phyloP scores from a whole-genome alignment of 1,140 invertebrate genomes.

The Chironomus striatipennis region DNA sequence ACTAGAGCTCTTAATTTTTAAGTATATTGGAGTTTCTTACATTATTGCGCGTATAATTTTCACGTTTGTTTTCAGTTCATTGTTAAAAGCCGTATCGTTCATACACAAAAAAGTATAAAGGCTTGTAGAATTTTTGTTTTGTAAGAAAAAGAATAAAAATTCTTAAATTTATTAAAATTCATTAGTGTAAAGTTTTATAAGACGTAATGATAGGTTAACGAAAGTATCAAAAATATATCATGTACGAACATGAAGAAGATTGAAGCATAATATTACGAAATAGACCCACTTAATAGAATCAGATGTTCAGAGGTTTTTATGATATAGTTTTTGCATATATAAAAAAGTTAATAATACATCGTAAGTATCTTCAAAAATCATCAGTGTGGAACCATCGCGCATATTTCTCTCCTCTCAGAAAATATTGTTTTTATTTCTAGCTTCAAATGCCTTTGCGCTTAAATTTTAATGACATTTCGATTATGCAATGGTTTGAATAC shows the following conservation, averaged over 20 bases:
- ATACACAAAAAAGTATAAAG: no score
- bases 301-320: background rate
- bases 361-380: background rate
- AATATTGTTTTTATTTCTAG: background rate
- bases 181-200: no score
- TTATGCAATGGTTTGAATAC: slow-evolving; percentile 8
- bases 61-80: slow-evolving; percentile 6
- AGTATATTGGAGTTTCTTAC: background rate
- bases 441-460: background rate
- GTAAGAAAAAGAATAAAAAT: no score
- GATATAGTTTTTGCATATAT: background rate
- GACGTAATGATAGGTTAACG: no score
- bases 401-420: background rate
- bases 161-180: no score
- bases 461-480: background rate
- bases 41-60: background rate
- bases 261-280: no score
- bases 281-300: no score
- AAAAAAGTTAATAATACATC: background rate
- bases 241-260: no score
- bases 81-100: background rate
- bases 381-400: background rate
- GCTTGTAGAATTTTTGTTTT: no score
- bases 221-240: no score
- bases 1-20: background rate